Base-by-base conservation (phyloP, 1,140 invertebrate genomes). In the Manduca sexta region DNA sequence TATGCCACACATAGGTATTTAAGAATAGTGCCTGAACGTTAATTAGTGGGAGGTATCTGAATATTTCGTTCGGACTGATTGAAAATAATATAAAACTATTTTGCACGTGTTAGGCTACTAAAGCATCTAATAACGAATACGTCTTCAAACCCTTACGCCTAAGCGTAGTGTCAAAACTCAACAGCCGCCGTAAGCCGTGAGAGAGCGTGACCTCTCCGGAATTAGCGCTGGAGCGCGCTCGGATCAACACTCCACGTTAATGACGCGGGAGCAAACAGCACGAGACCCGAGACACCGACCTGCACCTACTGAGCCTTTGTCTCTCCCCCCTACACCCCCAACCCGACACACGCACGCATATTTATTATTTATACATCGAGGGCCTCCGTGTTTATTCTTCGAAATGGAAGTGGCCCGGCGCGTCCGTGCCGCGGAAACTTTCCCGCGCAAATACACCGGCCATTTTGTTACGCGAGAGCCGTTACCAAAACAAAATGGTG, bases 321-420 rank as follows among this genome's bases (percentile, higher is more conserved):
- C 75, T 75, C 69, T 60, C 66, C 69, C 58, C 63, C 53, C 63
- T 69, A 57, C 56, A 56, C n/a, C n/a, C n/a, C n/a, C n/a, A n/a
- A n/a, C n/a, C n/a, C n/a, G n/a, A 26, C 21, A 26, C 21, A 26
- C 21, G 21, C 60, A 69, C 68, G 63, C 71, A 67, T 69, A 74
- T 80, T 74, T 74, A 82, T 79, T 77, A 81, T 81, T 78, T 81
- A 82, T 82, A 74, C 77, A 81, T 76, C 69, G 68, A 66, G 67
- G 73, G 71, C 62, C 58, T 65, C 59, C 60, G 42, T 80, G 74
- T 80, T 81, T 79, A 69, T 68, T 72, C 72, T 75, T 69, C 69
- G 74, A 67, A 75, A 78, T 78, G 71, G 77, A 78, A 75, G 74
- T 72, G 69, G 63, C 68, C 64, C 30, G n/a, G 26, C 26, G 26